A percentile compares a stretch with the other conserved stretches of the same genome.
These are phyloP conservation scores for Drosophila pruinosa DNA, from an alignment of 1,140 invertebrate genomes.

Conservation along the genomic window DNA sequence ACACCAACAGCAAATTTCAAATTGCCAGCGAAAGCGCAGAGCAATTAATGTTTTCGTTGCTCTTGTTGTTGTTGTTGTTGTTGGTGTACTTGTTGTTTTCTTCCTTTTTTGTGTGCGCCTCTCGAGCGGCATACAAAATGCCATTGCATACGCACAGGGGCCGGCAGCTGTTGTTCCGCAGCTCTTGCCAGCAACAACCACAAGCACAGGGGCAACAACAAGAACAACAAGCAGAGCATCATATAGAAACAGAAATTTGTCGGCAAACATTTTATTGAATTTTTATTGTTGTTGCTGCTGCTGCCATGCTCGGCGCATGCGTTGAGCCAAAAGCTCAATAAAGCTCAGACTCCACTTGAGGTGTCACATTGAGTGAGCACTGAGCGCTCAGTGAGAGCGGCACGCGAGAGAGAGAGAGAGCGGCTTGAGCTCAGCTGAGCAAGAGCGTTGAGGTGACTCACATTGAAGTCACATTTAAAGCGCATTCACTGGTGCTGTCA, in stretches of 20 bases:
- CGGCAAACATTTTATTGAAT: slow-evolving; percentile 77
- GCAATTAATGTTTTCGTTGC: slow-evolving; percentile 30
- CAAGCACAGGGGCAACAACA: slow-evolving; percentile 9
- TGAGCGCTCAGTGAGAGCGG: neutral
- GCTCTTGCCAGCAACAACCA: neutral
- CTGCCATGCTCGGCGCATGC: slow-evolving; percentile 32
- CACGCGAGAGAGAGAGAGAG: neutral
- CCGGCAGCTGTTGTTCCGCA: slow-evolving; percentile 39
- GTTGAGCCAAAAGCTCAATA: slow-evolving; percentile 15
- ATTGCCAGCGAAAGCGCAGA: neutral
- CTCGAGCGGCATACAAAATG: slow-evolving; percentile 28
- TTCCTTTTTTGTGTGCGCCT: slow-evolving; percentile 11
- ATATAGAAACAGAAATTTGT: slow-evolving; percentile 45
- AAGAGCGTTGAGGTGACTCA: neutral
- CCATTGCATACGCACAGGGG: slow-evolving; percentile 62
- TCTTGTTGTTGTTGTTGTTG: slow-evolving; percentile 6
- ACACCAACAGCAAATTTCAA: neutral
- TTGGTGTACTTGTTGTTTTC: neutral
- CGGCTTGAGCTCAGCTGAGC: neutral
- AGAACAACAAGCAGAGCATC: slow-evolving; percentile 4
- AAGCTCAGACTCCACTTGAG: neutral
- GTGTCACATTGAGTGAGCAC: neutral
- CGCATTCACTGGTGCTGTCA: neutral
- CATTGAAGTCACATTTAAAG: neutral
- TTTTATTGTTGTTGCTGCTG: slow-evolving; percentile 58